These are phyloP conservation scores for Cryptoleucopteryx plumbea DNA, from an alignment of 2,113 vertebrate species.

Conservation along the genomic window DNA sequence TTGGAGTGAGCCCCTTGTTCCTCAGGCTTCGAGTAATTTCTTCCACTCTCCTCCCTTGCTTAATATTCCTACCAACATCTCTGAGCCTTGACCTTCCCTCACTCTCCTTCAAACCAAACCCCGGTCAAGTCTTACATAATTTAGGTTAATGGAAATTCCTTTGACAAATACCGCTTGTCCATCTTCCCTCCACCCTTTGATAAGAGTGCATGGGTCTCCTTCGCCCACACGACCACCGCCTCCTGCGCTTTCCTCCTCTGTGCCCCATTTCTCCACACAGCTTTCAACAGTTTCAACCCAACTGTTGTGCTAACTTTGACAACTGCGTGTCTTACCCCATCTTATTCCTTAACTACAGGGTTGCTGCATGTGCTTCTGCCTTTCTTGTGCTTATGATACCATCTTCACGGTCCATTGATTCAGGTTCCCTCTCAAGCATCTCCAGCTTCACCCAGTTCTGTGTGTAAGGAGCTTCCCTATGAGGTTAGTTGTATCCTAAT, in stretches of 20 bases:
- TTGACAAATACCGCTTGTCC: not conserved
- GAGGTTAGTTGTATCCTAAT: not conserved
- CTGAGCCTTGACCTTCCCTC: not conserved
- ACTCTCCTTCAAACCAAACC: not conserved
- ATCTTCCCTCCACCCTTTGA: not conserved
- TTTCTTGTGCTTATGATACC: not conserved
- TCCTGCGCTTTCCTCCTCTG: not conserved
- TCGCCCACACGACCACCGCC: not conserved
- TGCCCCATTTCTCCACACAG: not conserved
- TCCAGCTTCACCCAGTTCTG: not conserved
- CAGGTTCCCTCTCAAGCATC: not conserved
- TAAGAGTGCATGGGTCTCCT: not conserved
- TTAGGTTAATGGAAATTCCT: not conserved
- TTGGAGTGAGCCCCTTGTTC: not conserved
- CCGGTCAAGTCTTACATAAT: not conserved
- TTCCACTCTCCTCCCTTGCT: not conserved
- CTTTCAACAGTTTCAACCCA: not conserved
- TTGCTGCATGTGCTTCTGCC: not conserved
- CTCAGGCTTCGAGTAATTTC: not conserved
- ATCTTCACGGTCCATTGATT: not conserved
- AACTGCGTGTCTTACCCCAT: not conserved
- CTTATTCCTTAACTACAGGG: not conserved
- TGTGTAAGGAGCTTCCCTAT: not conserved
- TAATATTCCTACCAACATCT: not conserved
- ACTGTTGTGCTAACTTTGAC: not conserved